Base-by-base conservation (phyloP, 1,140 invertebrate species). In the Nebria ingens region DNA sequence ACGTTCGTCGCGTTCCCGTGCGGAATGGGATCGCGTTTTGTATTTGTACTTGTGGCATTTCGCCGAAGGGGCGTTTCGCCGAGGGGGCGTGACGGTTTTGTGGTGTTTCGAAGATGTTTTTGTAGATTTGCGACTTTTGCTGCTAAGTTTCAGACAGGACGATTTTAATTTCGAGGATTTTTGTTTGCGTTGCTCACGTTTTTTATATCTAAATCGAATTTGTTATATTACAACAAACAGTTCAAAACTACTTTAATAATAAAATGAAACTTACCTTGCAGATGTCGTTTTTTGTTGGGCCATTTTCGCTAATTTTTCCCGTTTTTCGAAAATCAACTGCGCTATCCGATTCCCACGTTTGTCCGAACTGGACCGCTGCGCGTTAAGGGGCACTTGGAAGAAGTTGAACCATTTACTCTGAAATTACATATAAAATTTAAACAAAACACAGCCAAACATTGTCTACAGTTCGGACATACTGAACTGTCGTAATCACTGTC, bases 401-500 rank as follows among this genome's bases (percentile, higher is more conserved):
- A 45, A 45, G 17, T n/a, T n/a, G n/a, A n/a, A n/a, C n/a, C n/a
- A n/a, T n/a, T n/a, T n/a, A n/a, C n/a, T n/a, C n/a, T n/a, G n/a
- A n/a, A n/a, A n/a, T n/a, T n/a, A n/a, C n/a, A n/a, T n/a, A n/a
- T n/a, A 34, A 34, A 9, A 34, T 34, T 34, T 34, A 9, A 34
- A 34, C 25, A 34, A 34, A 34, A 34, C 25, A n/a, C 25, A 34
- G 25, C 25, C 6, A 6, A 34, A 34, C 25, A 34, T 34, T n/a
- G n/a, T n/a, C n/a, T n/a, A n/a, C n/a, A n/a, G n/a, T n/a, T n/a
- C n/a, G 17, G 17, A 9, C 6, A 4, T 45, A 45, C 40, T 17
- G 40, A 45, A 45, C 9, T 12, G 56, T 68, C 66, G 49, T 75
- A 78, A 59, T 76, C 77, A 3, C 75, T 76, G 56, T 77, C 76